These are phyloP conservation scores for Eucera pruinosa DNA, from an alignment of 2,888 invertebrate genomes.

Conservation along the genomic window DNA sequence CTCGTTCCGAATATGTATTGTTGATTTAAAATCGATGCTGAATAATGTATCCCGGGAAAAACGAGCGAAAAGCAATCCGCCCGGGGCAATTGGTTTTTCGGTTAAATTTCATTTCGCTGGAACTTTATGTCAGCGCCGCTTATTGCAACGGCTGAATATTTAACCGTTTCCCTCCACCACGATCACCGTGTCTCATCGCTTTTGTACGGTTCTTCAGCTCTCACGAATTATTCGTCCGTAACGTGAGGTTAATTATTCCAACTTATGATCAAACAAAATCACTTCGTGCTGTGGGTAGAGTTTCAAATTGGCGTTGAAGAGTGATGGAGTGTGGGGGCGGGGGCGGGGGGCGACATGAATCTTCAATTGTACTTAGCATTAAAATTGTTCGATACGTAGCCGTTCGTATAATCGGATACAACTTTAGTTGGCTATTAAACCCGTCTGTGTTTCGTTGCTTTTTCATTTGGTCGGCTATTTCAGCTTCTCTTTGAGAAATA, in stretches of 20 bases:
- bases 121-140: slow-evolving; percentile 54
- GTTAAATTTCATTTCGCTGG: slow-evolving; percentile 46
- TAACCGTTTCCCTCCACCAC: slow-evolving; percentile 34
- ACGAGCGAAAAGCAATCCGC: slow-evolving; percentile 38
- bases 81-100: slow-evolving; percentile 52
- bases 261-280: slow-evolving; percentile 63
- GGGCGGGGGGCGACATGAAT: too few relatives aligned
- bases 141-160: slow-evolving; percentile 60
- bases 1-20: slow-evolving; percentile 5
- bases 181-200: slow-evolving; percentile 56
- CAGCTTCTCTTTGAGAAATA: slow-evolving; percentile 19
- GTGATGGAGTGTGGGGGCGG: too few relatives aligned
- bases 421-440: slow-evolving; percentile 64
- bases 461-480: slow-evolving; percentile 48
- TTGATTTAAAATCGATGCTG: slow-evolving; percentile 38
- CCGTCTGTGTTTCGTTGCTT: slow-evolving; percentile 40
- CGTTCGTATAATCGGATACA: slow-evolving; percentile 55
- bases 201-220: slow-evolving; percentile 32
- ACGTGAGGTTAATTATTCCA: slow-evolving; percentile 67
- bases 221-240: slow-evolving; percentile 63
- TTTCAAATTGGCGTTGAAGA: neutral
- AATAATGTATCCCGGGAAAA: slow-evolving; percentile 41
- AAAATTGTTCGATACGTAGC: slow-evolving; percentile 59
- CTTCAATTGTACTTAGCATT: slow-evolving; percentile 45
- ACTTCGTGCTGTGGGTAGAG: slow-evolving; percentile 16